A percentile compares a stretch with the other conserved stretches of the same genome.
Evolutionary conservation across 2,888 invertebrate species (phyloP).

Genomic region (Diachrysia chrysitis): DNA sequence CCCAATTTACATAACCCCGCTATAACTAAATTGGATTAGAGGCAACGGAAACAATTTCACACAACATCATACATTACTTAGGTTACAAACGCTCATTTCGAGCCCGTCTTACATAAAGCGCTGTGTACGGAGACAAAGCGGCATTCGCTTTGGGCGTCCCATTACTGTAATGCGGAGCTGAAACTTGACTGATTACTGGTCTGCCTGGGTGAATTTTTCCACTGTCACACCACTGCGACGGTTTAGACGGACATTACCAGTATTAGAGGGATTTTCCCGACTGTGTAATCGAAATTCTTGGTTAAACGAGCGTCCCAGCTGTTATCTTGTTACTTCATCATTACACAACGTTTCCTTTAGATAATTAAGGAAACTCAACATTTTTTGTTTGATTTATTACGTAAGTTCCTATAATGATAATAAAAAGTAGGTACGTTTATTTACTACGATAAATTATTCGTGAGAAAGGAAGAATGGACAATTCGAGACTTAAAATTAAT

Average conservation of each 20-base stretch:
- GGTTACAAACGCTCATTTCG: slow-evolving; percentile 52
- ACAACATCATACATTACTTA: slow-evolving; percentile 45
- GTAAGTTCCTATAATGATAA: background rate
- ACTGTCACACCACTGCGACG: slow-evolving; percentile 66
- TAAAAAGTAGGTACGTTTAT: background rate
- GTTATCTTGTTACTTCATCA: slow-evolving; percentile 53
- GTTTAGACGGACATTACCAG: slow-evolving; percentile 74
- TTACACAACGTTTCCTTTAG: slow-evolving; percentile 41
- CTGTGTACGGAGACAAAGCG: slow-evolving; percentile 74
- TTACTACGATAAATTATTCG: background rate
- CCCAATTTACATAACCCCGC: slow-evolving; percentile 45
- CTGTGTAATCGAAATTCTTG: slow-evolving; percentile 77
- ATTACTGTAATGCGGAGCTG: slow-evolving; percentile 83
- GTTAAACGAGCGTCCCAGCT: slow-evolving; percentile 56
- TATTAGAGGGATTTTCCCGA: slow-evolving; percentile 74
- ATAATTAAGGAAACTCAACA: slow-evolving; percentile 38
- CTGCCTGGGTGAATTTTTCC: slow-evolving; percentile 79
- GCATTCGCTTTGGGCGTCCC: slow-evolving; percentile 70
- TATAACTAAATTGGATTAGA: slow-evolving; percentile 54
- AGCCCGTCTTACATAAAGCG: slow-evolving; percentile 64
- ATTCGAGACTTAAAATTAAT: background rate
- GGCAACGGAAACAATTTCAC: slow-evolving; percentile 51
- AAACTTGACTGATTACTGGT: slow-evolving; percentile 85
- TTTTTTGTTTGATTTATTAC: slow-evolving; percentile 20
- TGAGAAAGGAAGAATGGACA: background rate